Base-by-base conservation (phyloP, 2,888 invertebrate genomes). In the Toxonevra muliebris region DNA sequence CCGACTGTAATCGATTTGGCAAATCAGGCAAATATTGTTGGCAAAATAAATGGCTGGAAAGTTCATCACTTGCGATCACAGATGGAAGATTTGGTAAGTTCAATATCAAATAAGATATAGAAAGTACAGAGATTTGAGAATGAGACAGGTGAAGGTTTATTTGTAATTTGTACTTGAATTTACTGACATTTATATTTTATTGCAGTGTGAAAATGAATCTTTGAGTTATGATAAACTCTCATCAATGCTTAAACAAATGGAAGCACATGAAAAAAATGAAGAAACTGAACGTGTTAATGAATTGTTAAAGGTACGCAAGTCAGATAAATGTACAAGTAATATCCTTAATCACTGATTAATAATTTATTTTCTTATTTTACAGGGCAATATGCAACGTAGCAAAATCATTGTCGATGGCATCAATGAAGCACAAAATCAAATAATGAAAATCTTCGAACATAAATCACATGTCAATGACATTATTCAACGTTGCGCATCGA, bases 381-480 rank as follows among this genome's bases (percentile, higher is more conserved):
- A 97, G 94, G 97, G 96, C 61, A 97, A 97, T 85, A 92, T 96
- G 84, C 97, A 98, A 86, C 89, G 97, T 64, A 95, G 96, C 84
- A 95, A 93, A 87, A 92, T 97, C 71, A 94, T 97, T 54, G 92
- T 93, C 72, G 97, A 97, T 82, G 96, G 96, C 71, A 92, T 97
- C 85, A 89, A 90, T 71, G 97, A 97, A 82, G 95, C 96, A 0
- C 92, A 93, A 76, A 89, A 90, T 70, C 94, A 95, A 83, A 92
- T 97, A 72, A 90, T 95, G 83, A 93, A 94, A 79, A 93, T 97
- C 71, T 93, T 97, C 80, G 95, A 96, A 74, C 97, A 97, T 84
- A 94, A 96, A 85, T 90, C 90, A 63, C 92, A 93, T 76, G 94
- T 97, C 50, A 90, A 92, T 15, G 96, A 97, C 81, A 95, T 97